These are phyloP conservation scores for Lycocerus yunnanus DNA, from an alignment of 2,888 invertebrate species.

Conservation along the genomic window DNA sequence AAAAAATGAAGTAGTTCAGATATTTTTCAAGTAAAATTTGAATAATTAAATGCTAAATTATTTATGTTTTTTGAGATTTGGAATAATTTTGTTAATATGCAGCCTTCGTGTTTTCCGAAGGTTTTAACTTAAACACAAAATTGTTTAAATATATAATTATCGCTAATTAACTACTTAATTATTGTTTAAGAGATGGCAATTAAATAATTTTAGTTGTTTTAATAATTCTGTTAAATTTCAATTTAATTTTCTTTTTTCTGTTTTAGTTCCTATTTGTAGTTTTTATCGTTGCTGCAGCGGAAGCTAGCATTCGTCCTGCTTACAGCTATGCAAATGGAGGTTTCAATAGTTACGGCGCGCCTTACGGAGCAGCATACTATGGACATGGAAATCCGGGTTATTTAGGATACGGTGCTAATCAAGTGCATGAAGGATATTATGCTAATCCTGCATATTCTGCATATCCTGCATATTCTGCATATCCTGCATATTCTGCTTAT, in stretches of 20 bases:
- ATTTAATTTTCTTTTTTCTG: neutral
- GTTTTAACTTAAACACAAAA: neutral
- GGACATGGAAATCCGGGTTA: neutral
- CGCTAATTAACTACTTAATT: neutral
- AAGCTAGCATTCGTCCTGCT: conserved; percentile 32
- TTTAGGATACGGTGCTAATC: neutral
- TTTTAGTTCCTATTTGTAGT: conserved; percentile 25
- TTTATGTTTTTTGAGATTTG: neutral
- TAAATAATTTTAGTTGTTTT: neutral
- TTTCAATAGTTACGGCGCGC: neutral
- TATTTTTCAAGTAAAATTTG: neutral
- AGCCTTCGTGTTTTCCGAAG: conserved; percentile 2
- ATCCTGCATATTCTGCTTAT: neutral
- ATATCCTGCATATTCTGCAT: neutral
- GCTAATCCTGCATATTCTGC: neutral
- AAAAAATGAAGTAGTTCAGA: neutral
- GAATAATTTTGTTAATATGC: conserved; percentile 4
- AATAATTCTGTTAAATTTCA: neutral
- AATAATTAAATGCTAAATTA: neutral
- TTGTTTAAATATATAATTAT: neutral
- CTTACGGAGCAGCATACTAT: neutral
- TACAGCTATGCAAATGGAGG: conserved; percentile 22
- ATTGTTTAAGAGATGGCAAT: neutral
- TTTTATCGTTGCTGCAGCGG: conserved; percentile 24
- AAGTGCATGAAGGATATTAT: conserved; percentile 14